Evolutionary conservation across 2,888 invertebrate genomes (phyloP).

Genomic region (Stenodera caucasica): DNA sequence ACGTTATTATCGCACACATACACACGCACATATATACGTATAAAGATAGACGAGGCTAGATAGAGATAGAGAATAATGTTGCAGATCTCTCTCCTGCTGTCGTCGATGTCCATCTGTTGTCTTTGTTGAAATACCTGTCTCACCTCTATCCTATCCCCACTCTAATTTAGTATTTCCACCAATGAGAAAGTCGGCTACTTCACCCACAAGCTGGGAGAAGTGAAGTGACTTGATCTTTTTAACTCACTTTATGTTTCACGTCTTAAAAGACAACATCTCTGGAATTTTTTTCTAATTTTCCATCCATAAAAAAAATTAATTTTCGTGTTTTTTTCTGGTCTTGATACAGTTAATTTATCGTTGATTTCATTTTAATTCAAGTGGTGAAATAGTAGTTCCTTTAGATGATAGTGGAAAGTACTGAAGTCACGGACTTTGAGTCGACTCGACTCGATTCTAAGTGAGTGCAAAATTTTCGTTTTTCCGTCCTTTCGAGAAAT

Average conservation of each 20-base stretch:
- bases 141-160: slow-evolving; percentile 28
- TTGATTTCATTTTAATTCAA: too few relatives aligned
- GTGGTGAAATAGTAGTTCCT: slow-evolving; percentile 7
- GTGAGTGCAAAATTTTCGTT: slow-evolving; percentile 2
- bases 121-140: slow-evolving; percentile 31
- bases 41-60: background rate
- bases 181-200: slow-evolving; percentile 24
- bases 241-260: slow-evolving; percentile 45
- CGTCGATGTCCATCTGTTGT: slow-evolving; percentile 26
- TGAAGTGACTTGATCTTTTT: slow-evolving; percentile 50
- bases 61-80: slow-evolving; percentile 3
- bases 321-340: slow-evolving; percentile 15
- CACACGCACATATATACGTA: background rate
- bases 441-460: background rate
- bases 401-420: background rate
- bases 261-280: slow-evolving; percentile 37
- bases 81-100: slow-evolving; percentile 23
- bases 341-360: too few relatives aligned
- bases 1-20: slow-evolving; percentile 17
- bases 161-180: slow-evolving; percentile 1
- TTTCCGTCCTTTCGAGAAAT: background rate
- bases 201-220: slow-evolving; percentile 43
- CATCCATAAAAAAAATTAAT: background rate
- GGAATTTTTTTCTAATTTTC: slow-evolving; percentile 6
- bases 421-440: slow-evolving; percentile 5